phyloP scores from a whole-genome alignment of 2,888 invertebrate species.

The Eupelmus urozonus region DNA sequence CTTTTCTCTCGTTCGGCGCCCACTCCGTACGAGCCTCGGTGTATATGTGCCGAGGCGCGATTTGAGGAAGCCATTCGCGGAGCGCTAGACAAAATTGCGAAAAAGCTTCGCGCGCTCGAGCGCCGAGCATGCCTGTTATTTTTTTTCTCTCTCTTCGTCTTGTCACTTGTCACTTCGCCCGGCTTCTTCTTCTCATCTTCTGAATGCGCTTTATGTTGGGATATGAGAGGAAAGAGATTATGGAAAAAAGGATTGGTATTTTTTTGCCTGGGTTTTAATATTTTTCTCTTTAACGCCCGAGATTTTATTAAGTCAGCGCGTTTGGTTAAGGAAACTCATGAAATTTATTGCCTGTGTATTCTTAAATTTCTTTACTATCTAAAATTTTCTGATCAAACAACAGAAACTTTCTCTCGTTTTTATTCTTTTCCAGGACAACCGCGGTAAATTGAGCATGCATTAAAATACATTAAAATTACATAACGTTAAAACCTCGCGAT shows the following conservation, averaged over 20 bases:
- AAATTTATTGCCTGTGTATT: too few relatives aligned
- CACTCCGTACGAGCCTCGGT: slow-evolving; percentile 2
- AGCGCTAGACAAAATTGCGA: slow-evolving; percentile 48
- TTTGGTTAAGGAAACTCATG: not conserved
- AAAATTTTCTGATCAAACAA: too few relatives aligned
- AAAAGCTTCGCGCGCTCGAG: slow-evolving; percentile 53
- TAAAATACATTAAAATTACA: not conserved
- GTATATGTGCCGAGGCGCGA: slow-evolving; percentile 31
- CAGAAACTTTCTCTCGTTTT: too few relatives aligned
- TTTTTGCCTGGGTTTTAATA: slow-evolving; percentile 41
- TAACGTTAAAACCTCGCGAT: not conserved
- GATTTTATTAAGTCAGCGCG: slow-evolving; percentile 24
- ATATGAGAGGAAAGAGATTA: slow-evolving; percentile 24
- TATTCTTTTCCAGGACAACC: too few relatives aligned
- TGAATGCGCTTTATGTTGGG: slow-evolving; percentile 8
- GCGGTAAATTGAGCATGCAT: not conserved
- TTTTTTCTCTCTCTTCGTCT: slow-evolving; percentile 26
- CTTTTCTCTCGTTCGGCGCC: slow-evolving; percentile 20
- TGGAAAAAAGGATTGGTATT: slow-evolving; percentile 23
- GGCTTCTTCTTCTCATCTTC: slow-evolving; percentile 29
- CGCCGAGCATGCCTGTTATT: slow-evolving; percentile 50
- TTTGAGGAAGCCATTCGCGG: slow-evolving; percentile 46
- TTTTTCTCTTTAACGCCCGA: slow-evolving; percentile 20
- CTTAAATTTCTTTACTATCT: too few relatives aligned
- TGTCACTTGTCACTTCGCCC: slow-evolving; percentile 2